Evolutionary conservation across 2,113 vertebrate genomes (phyloP).

Genomic region (Delphinapterus leucas): DNA sequence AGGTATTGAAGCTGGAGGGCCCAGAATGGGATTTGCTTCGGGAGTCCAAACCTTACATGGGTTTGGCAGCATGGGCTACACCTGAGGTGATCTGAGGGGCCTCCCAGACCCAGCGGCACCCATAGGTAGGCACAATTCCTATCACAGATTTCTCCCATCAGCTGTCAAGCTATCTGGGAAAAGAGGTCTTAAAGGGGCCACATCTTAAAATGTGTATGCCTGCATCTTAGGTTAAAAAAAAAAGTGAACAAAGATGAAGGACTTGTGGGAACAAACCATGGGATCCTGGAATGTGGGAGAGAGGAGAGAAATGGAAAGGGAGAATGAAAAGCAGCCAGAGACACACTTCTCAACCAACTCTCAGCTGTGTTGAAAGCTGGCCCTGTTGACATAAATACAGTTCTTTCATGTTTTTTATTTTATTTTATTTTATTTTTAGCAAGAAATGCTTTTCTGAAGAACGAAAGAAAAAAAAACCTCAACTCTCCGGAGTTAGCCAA

Average conservation of each 20-base stretch:
- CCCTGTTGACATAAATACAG: slow-evolving; percentile 41
- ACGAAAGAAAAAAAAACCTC: background rate
- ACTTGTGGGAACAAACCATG: background rate
- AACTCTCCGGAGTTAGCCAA: slow-evolving; percentile 15
- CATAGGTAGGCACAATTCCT: background rate
- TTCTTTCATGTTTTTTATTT: background rate
- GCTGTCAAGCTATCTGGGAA: background rate
- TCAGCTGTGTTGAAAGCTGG: slow-evolving; percentile 37
- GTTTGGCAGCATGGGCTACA: background rate
- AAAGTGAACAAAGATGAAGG: background rate
- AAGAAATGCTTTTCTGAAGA: slow-evolving; percentile 51
- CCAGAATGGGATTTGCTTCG: background rate
- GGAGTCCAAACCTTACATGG: background rate
- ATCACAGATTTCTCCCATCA: background rate
- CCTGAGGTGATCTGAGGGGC: background rate
- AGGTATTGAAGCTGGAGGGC: background rate
- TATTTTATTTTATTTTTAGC: background rate
- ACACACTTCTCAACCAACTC: background rate
- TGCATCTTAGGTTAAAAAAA: background rate
- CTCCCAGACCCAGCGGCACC: background rate
- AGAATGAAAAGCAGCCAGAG: slow-evolving; percentile 4
- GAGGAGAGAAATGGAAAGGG: background rate
- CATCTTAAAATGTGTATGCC: background rate
- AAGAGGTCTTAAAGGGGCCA: background rate
- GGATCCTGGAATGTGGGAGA: background rate